Evolutionary conservation across 2,888 invertebrate species (phyloP), one percentile per base, ranked within the genome.

Genomic region (Limnephilus auricula): DNA sequence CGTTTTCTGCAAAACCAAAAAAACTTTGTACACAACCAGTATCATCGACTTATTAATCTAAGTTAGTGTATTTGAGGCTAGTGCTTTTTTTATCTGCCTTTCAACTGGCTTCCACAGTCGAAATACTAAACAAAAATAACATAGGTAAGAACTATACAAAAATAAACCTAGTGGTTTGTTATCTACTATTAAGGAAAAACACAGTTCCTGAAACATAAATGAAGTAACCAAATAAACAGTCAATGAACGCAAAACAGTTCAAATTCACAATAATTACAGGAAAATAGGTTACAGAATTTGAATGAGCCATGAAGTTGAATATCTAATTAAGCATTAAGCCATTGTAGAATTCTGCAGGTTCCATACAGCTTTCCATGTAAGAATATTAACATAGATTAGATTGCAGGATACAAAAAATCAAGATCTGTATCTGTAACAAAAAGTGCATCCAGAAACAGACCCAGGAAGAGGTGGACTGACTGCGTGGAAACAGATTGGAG

Each of bases 1-100:
- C 94, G 1, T 95, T 95, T 94, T 95, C 96, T 96, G 95, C 18
- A 93, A 93, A 45, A 80, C 32, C 12, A 31, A 25, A 1, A 65
- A 65, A 0, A n/a, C 50, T 50, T 50, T 25, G 0, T 9, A 65
- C 25, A 65, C 65, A 0, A 18, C 50, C 25, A 65, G 45, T 45
- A 40, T 15, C 13, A 15, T 3, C 15, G 15, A 45, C 13, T 13
- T 15, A 45, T 45, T 45, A 15, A 45, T 15, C 13, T 45, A 45
- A 15, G 18, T 25, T 65, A 65, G 6, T 18, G 25, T 25, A 25
- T 65, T 18, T 65, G 50, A 65, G 25, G 50, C 25, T 25, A 6
- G 6, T 25, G 50, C 18, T 25, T 45, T 40, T n/a, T 45, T 45
- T 45, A 45, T 45, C 2, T 45, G 45, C 15, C 15, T 45, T 3